A percentile compares a stretch with the other conserved stretches of the same genome.
phyloP scores from a whole-genome alignment of 1,140 invertebrate genomes.

The Camponotus floridanus region DNA sequence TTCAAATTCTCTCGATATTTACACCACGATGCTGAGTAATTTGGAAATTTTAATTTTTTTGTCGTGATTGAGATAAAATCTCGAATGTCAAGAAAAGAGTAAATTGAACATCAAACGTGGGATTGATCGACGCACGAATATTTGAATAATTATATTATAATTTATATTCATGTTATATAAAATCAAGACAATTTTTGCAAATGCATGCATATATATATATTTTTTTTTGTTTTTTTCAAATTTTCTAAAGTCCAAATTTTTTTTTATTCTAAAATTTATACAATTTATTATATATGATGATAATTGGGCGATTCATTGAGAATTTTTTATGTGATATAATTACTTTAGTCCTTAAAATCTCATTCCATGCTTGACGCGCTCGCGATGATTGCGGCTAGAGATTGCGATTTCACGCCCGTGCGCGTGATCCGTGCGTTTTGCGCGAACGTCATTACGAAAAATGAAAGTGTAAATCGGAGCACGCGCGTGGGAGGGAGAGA shows the following conservation, averaged over 20 bases:
- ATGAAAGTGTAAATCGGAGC: constrained; percentile 59
- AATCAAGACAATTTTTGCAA: background rate
- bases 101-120: background rate
- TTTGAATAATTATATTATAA: background rate
- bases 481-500: background rate
- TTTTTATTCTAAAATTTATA: background rate
- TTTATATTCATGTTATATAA: background rate
- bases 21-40: background rate
- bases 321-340: constrained; percentile 3
- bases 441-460: constrained; percentile 61
- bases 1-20: background rate
- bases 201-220: background rate
- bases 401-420: constrained; percentile 51
- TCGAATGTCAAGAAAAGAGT: background rate
- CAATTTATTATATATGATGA: background rate
- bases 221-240: background rate
- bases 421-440: constrained; percentile 54
- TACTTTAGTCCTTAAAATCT: constrained; percentile 9
- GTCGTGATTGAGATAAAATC: background rate
- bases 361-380: constrained; percentile 12
- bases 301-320: background rate
- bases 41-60: background rate
- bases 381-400: constrained; percentile 47
- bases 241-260: background rate
- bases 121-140: background rate